These are phyloP conservation scores for Drosophila subpulchrella DNA, from an alignment of 1,140 invertebrate species.

Conservation along the genomic window DNA sequence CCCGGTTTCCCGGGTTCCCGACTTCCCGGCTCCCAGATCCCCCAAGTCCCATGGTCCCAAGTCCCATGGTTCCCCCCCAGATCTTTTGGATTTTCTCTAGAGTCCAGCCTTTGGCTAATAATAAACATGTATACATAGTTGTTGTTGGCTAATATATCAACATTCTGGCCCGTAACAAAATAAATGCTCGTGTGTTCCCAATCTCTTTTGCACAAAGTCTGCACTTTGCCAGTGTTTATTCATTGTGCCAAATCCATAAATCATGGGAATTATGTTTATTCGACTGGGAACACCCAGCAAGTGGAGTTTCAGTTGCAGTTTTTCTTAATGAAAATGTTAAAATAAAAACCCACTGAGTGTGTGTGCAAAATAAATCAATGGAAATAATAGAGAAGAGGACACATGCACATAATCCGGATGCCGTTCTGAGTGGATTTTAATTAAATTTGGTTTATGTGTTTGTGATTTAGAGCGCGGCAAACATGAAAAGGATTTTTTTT, in stretches of 20 bases:
- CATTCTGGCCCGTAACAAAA: conserved; percentile 41
- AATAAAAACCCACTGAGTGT: conserved; percentile 28
- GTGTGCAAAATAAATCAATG: conserved; percentile 38
- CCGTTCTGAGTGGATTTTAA: conserved; percentile 65
- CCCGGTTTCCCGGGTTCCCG: conserved; percentile 1
- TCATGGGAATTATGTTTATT: conserved; percentile 59
- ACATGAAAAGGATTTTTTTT: conserved; percentile 36
- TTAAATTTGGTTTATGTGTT: conserved; percentile 64
- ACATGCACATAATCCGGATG: conserved; percentile 43
- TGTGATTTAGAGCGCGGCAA: conserved; percentile 75
- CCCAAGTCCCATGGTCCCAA: conserved; percentile 14
- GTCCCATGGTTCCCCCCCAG: conserved; percentile 6
- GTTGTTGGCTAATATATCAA: conserved; percentile 69
- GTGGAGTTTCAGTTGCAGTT: conserved; percentile 36
- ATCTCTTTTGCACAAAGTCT: conserved; percentile 47
- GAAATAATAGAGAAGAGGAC: conserved; percentile 34
- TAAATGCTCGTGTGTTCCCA: conserved; percentile 53
- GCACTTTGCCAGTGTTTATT: conserved; percentile 47
- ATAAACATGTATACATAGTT: conserved; percentile 55
- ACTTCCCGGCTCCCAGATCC: background rate
- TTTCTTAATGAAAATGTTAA: conserved; percentile 57
- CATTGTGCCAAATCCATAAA: conserved; percentile 67
- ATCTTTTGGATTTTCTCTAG: conserved; percentile 13
- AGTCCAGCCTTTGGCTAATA: conserved; percentile 38
- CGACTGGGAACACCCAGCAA: conserved; percentile 53